phyloP scores from a whole-genome alignment of 2,888 invertebrate genomes.

The Chloromyia formosa region DNA sequence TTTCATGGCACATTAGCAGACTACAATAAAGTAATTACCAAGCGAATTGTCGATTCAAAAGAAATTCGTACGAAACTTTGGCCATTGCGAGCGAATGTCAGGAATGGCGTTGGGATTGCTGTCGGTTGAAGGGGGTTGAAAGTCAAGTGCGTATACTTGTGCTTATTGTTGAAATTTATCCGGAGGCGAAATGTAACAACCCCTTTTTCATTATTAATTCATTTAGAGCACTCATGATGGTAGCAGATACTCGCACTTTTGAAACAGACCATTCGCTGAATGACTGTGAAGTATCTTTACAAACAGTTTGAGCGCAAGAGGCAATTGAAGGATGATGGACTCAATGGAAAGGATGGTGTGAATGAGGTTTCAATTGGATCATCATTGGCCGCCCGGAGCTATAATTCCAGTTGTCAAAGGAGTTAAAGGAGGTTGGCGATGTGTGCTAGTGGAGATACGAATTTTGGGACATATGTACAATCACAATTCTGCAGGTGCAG shows the following conservation, averaged over 20 bases:
- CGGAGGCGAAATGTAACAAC: constrained; percentile 38
- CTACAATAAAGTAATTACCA: constrained; percentile 57
- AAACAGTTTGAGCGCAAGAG: neutral
- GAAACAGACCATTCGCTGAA: constrained; percentile 2
- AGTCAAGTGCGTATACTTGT: constrained; percentile 32
- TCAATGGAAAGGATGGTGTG: constrained; percentile 4
- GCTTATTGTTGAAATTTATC: constrained; percentile 40
- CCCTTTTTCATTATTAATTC: constrained; percentile 30
- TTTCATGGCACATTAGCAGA: constrained; percentile 57
- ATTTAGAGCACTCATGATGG: constrained; percentile 14
- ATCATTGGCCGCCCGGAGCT: too few species aligned
- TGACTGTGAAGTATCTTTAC: neutral
- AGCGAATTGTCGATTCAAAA: constrained; percentile 24
- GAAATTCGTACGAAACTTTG: constrained; percentile 3
- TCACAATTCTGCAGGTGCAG: too few species aligned
- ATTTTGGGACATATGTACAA: too few species aligned
- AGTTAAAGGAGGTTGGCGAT: too few species aligned
- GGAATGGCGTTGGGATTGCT: neutral
- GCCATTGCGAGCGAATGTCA: neutral
- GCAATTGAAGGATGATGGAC: neutral
- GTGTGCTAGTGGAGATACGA: too few species aligned
- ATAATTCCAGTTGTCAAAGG: too few species aligned
- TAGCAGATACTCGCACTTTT: constrained; percentile 2
- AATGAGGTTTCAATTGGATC: neutral
- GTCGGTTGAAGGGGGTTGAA: constrained; percentile 10